Evolutionary conservation across 2,888 invertebrate genomes (phyloP).

Genomic region (Apodemia mormo): DNA sequence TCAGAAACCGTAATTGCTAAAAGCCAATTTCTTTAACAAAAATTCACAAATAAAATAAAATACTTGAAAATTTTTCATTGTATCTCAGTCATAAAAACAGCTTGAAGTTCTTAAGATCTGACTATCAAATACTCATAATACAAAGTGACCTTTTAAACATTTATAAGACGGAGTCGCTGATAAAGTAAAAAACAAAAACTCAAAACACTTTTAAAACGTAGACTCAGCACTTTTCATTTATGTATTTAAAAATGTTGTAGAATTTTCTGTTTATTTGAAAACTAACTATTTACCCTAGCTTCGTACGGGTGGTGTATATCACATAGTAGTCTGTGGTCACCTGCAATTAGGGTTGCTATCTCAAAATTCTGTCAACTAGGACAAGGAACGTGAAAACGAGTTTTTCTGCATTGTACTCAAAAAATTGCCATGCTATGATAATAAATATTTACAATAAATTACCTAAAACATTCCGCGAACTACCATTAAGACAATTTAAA

Average conservation of each 20-base stretch:
- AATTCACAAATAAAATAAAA: background rate
- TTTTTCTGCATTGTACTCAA: too few relatives aligned
- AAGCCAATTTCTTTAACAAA: background rate
- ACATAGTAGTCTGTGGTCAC: too few relatives aligned
- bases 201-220: background rate
- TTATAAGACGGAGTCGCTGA: background rate
- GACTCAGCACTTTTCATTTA: background rate
- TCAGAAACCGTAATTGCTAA: background rate
- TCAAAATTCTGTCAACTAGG: too few relatives aligned
- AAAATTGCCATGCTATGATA: too few relatives aligned
- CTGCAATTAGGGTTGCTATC: too few relatives aligned
- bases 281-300: background rate
- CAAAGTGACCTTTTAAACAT: constrained; percentile 14
- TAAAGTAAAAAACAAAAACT: background rate
- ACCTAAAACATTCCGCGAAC: too few relatives aligned
- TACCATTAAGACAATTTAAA: too few relatives aligned
- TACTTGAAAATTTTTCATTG: background rate
- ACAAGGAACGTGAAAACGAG: too few relatives aligned
- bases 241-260: background rate
- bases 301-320: background rate
- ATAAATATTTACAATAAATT: too few relatives aligned
- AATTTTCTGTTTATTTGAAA: background rate
- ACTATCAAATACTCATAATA: constrained; percentile 4
- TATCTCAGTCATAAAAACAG: constrained; percentile 10
- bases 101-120: background rate